Evolutionary conservation across 2,888 invertebrate species (phyloP).

Genomic region (Pycnomerus fuliginosus): DNA sequence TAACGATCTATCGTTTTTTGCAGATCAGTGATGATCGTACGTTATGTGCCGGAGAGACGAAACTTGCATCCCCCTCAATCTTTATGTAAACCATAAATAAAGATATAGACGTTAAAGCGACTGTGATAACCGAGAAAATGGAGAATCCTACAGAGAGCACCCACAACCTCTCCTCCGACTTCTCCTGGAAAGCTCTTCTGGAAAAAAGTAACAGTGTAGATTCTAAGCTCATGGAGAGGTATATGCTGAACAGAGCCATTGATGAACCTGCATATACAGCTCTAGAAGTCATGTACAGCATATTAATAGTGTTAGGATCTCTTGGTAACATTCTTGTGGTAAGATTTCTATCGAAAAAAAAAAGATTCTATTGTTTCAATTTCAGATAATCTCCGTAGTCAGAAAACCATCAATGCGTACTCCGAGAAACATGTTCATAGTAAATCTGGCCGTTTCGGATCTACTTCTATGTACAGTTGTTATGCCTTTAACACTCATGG

Average conservation of each 20-base stretch:
- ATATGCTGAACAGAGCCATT: slow-evolving; percentile 68
- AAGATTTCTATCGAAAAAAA: slow-evolving; percentile 31
- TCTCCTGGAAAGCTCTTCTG: slow-evolving; percentile 26
- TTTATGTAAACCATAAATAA: too few species aligned
- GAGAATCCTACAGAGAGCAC: slow-evolving; percentile 3
- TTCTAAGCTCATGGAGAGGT: slow-evolving; percentile 59
- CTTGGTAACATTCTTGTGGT: slow-evolving; percentile 87
- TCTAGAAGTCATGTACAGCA: slow-evolving; percentile 69
- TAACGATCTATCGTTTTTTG: too few species aligned
- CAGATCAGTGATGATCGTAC: too few species aligned
- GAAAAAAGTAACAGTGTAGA: slow-evolving; percentile 44
- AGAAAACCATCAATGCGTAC: slow-evolving; percentile 88
- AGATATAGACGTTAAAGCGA: too few species aligned
- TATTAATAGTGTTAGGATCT: slow-evolving; percentile 78
- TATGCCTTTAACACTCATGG: slow-evolving; percentile 86
- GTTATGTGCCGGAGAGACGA: too few species aligned
- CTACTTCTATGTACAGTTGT: slow-evolving; percentile 84
- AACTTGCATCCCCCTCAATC: too few species aligned
- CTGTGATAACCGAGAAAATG: slow-evolving; percentile 4
- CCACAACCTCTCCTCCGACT: slow-evolving; percentile 1
- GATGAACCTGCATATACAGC: slow-evolving; percentile 68
- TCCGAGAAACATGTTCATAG: slow-evolving; percentile 90
- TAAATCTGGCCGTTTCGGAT: slow-evolving; percentile 85
- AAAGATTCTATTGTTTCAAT: too few species aligned
- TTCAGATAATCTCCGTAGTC: slow-evolving; percentile 63